These are phyloP conservation scores for Globodera rostochiensis DNA, from an alignment of 1,140 invertebrate genomes.

Conservation along the genomic window DNA sequence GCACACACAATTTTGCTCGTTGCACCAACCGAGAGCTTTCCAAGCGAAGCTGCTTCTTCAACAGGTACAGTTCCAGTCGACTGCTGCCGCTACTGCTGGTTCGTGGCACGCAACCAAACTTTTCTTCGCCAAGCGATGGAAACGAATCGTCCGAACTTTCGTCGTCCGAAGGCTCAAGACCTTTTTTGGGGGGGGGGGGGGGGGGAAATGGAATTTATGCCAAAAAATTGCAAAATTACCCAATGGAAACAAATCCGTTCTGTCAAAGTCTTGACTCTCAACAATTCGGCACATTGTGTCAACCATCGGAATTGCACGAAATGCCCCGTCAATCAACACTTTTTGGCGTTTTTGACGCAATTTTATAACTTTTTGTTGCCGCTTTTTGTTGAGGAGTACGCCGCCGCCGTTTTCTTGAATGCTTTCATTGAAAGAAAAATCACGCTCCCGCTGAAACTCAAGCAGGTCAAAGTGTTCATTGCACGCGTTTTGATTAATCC, in stretches of 20 bases:
- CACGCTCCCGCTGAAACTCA: slow-evolving; percentile 38
- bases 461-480: slow-evolving; percentile 34
- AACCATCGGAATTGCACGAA: slow-evolving; percentile 41
- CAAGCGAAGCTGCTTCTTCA: slow-evolving; percentile 44
- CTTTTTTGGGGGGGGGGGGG: slow-evolving; percentile 9
- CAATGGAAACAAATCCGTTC: slow-evolving; percentile 51
- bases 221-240: slow-evolving; percentile 37
- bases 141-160: slow-evolving; percentile 51
- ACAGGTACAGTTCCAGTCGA: slow-evolving; percentile 46
- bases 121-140: slow-evolving; percentile 8
- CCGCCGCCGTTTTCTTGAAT: slow-evolving; percentile 3
- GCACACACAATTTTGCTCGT: slow-evolving; percentile 42
- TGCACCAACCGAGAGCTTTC: slow-evolving; percentile 42
- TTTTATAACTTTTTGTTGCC: slow-evolving; percentile 44
- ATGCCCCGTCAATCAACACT: slow-evolving; percentile 46
- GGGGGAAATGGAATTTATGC: background rate
- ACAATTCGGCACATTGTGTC: slow-evolving; percentile 54
- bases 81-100: slow-evolving; percentile 16
- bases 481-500: background rate
- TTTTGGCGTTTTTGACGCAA: slow-evolving; percentile 47
- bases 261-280: slow-evolving; percentile 49
- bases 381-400: slow-evolving; percentile 9
- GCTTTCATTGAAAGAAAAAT: background rate
- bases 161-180: slow-evolving; percentile 53
- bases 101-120: background rate